Evolutionary conservation across 2,888 invertebrate genomes (phyloP), one percentile per base, ranked within the genome.

Genomic region (Acrobasis repandana): DNA sequence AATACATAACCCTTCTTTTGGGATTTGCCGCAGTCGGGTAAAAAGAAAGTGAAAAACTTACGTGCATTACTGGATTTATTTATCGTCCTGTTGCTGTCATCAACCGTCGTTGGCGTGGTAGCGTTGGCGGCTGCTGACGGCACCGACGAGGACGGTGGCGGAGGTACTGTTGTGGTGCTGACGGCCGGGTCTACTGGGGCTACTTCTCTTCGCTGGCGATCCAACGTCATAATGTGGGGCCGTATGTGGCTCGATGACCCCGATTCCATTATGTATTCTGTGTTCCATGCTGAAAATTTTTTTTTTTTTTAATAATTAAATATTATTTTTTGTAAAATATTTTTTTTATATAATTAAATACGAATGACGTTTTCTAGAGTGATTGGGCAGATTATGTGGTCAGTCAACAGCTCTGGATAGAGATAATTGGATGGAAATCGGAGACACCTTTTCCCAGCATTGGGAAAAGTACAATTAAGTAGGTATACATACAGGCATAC

Each of bases 201-300:
- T 5, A n/a, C 11, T 11, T 73, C 72, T 34, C 71, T 66, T 58
- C 72, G 63, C 34, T 65, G 61, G 4, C 77, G 71, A 11, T 70
- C 71, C 52, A 80, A 54, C 2, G 61, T 64, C 60, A 72, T 69
- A 47, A 80, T 64, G 52, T 72, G 66, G 28, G 67, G 67, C 14
- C 43, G 43, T 43, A 43, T 43, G 14, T 64, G 63, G 60, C 67
- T 61, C 58, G 71, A 66, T 33, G 60, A 65, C 3, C 61, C 62
- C 18, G 61, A 66, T 48, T 75, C 71, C 38, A 73, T 38, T 1
- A 63, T 57, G 61, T 82, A 81, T 18, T 69, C 74, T 9, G 66
- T 60, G 18, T 67, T 67, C 66, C 64, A 69, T 52, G 73, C 82
- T 82, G 72, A 8, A 74, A 75, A 0, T 61, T 48, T 33, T 20